Evolutionary conservation across 1,140 invertebrate species (phyloP).

Genomic region (Neodiprion virginianus): DNA sequence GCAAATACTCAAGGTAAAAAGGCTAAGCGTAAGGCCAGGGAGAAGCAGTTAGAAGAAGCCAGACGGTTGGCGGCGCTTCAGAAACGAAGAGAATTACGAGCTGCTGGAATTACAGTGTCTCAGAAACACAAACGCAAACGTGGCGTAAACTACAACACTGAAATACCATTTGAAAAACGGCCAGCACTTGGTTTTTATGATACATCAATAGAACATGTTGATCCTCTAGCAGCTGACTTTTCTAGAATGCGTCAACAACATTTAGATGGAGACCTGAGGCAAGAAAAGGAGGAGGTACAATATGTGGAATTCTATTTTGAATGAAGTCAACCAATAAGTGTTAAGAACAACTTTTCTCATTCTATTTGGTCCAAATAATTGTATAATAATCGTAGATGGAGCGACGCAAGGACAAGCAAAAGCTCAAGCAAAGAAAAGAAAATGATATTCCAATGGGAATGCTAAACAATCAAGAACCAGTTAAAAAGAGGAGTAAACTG

Average conservation of each 20-base stretch:
- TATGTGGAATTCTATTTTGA: conserved; percentile 20
- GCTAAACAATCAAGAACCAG: conserved; percentile 88
- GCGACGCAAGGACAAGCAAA: conserved; percentile 89
- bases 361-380: conserved; percentile 20
- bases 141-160: conserved; percentile 96
- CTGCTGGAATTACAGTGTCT: conserved; percentile 92
- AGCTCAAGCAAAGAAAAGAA: conserved; percentile 93
- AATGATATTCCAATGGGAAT: conserved; percentile 95
- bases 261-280: conserved; percentile 88
- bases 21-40: conserved; percentile 97
- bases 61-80: conserved; percentile 94
- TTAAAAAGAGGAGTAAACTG: conserved; percentile 93
- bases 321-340: conserved; percentile 1
- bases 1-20: conserved; percentile 99
- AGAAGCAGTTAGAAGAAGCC: conserved; percentile 98
- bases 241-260: conserved; percentile 89
- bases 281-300: conserved; percentile 85
- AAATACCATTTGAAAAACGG: conserved; percentile 97
- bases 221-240: conserved; percentile 90
- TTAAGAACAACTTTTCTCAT: conserved; percentile 26
- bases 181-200: conserved; percentile 94
- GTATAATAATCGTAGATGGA: conserved; percentile 64
- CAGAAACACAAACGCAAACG: conserved; percentile 78
- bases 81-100: conserved; percentile 94
- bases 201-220: conserved; percentile 86